Conservation (phyloP, 2,113 vertebrate genomes). For the Setophaga petechia region DNA sequence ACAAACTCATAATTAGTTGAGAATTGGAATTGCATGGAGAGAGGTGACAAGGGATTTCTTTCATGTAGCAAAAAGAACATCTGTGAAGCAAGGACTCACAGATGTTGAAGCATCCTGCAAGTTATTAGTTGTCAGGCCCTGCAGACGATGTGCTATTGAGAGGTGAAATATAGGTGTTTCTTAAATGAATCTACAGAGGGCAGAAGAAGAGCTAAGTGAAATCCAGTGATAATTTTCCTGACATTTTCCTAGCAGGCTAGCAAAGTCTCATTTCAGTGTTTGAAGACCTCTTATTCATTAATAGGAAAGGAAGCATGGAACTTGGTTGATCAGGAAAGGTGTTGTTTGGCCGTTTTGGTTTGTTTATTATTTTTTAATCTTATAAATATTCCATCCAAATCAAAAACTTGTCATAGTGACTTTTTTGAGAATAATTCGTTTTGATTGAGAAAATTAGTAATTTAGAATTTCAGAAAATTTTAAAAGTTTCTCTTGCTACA, state of each 20-base stretch:
- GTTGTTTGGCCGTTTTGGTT: neutral
- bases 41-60: constrained; percentile 61
- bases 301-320: neutral
- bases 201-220: neutral
- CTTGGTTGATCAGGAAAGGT: neutral
- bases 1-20: constrained; percentile 58
- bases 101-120: constrained; percentile 46
- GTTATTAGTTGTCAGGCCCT: constrained; percentile 14
- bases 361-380: neutral
- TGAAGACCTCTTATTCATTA: neutral
- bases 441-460: neutral
- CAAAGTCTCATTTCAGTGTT: neutral
- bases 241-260: neutral
- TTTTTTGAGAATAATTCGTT: neutral
- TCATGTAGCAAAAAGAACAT: constrained; percentile 54
- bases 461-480: neutral
- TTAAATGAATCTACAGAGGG: neutral
- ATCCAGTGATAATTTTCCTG: neutral
- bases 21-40: constrained; percentile 53
- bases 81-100: constrained; percentile 52
- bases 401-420: neutral
- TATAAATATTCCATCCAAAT: neutral
- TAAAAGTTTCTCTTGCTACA: neutral
- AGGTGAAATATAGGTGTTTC: neutral
- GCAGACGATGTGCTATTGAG: neutral